Evolutionary conservation across 92 coral and sea anemone species (phyloP).

Genomic region (Hydrozoanthus gracilis): DNA sequence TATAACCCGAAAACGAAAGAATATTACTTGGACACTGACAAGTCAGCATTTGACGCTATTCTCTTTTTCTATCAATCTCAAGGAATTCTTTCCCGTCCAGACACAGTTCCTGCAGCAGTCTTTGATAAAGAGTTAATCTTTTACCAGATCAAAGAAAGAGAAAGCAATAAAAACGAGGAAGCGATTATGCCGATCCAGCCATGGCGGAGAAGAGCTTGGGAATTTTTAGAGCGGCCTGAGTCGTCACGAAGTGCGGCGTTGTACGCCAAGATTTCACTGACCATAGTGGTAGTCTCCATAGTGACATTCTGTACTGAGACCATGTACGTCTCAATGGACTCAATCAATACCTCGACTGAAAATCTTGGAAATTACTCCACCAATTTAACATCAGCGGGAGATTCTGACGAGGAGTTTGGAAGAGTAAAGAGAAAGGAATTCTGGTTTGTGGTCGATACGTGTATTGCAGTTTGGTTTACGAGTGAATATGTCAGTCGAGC

Average conservation of each 20-base stretch:
- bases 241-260: constrained; percentile 75
- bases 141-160: constrained; percentile 70
- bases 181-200: constrained; percentile 48
- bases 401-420: background rate
- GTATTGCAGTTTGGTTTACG: constrained; percentile 82
- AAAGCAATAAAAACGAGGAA: background rate
- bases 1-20: constrained; percentile 74
- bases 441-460: constrained; percentile 92
- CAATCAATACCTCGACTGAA: background rate
- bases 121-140: constrained; percentile 89
- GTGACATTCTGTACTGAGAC: constrained; percentile 87
- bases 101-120: constrained; percentile 76
- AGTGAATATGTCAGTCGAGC: constrained; percentile 78
- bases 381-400: constrained; percentile 9
- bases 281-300: constrained; percentile 74
- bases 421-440: constrained; percentile 51
- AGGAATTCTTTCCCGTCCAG: constrained; percentile 90
- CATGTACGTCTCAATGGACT: constrained; percentile 46
- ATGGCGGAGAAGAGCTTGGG: constrained; percentile 79
- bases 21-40: constrained; percentile 84
- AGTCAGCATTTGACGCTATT: constrained; percentile 88
- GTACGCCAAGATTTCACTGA: constrained; percentile 71
- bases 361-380: constrained; percentile 34
- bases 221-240: constrained; percentile 80
- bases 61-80: constrained; percentile 90